Evolutionary conservation across 1,140 invertebrate genomes (phyloP).

Genomic region (Limonius californicus): DNA sequence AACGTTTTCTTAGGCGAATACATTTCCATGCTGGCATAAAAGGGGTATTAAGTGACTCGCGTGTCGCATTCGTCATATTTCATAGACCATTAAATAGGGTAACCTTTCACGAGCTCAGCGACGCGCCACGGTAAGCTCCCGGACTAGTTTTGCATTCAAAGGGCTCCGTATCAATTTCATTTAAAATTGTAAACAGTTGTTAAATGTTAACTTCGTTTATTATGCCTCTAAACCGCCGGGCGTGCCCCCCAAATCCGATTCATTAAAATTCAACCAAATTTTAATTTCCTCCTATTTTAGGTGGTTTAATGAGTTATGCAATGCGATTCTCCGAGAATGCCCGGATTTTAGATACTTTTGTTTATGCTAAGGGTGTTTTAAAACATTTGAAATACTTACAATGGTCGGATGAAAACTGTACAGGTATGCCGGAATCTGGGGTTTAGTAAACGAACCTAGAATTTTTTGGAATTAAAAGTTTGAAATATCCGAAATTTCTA

Average conservation of each 20-base stretch:
- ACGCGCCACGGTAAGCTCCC: background rate
- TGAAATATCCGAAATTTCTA: too few relatives aligned
- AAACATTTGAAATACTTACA: too few relatives aligned
- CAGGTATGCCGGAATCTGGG: too few relatives aligned
- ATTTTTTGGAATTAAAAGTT: too few relatives aligned
- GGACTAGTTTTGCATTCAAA: background rate
- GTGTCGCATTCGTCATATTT: constrained; percentile 1
- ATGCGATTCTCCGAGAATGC: too few relatives aligned
- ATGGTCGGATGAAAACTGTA: too few relatives aligned
- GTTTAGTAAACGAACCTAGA: too few relatives aligned
- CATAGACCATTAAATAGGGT: background rate
- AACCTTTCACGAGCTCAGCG: constrained; percentile 1
- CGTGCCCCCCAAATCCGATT: too few relatives aligned
- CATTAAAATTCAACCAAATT: background rate
- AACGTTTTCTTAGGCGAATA: background rate
- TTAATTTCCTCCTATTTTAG: background rate
- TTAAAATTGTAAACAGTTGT: background rate
- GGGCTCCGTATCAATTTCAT: background rate
- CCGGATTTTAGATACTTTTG: too few relatives aligned
- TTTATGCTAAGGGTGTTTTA: too few relatives aligned
- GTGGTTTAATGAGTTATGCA: too few relatives aligned
- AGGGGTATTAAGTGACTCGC: background rate
- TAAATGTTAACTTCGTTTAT: background rate
- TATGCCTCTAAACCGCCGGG: background rate
- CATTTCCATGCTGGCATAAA: background rate